These are phyloP conservation scores for Schizothorax lantsangensis DNA, from an alignment of 2,797 vertebrate species.

Conservation along the genomic window DNA sequence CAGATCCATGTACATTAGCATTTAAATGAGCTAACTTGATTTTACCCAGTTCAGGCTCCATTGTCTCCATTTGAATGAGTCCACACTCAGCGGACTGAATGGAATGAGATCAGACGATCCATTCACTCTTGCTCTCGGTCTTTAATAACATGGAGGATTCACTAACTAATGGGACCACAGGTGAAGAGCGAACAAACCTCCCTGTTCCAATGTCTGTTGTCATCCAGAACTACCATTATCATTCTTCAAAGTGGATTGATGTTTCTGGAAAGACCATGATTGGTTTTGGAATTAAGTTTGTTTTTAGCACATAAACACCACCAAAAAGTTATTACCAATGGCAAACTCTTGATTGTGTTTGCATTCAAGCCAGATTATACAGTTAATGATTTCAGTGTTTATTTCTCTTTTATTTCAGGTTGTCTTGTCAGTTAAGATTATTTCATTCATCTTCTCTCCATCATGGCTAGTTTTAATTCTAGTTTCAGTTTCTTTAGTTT, in stretches of 20 bases:
- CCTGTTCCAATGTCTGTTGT: constrained; percentile 38
- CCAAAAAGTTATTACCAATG: background rate
- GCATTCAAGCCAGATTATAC: background rate
- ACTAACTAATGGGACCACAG: constrained; percentile 47
- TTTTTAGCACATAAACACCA: background rate
- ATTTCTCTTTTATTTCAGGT: background rate
- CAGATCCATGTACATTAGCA: constrained; percentile 68
- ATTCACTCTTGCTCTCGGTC: constrained; percentile 40
- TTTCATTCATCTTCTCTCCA: background rate
- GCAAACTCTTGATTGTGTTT: background rate
- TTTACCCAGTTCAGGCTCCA: constrained; percentile 63
- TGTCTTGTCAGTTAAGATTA: background rate
- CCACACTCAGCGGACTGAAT: constrained; percentile 49
- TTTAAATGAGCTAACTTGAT: constrained; percentile 76
- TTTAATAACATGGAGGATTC: constrained; percentile 36
- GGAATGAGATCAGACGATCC: constrained; percentile 47
- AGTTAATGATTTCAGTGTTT: background rate
- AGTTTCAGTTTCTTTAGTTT: background rate
- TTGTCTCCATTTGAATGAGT: constrained; percentile 63
- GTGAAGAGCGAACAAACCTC: constrained; percentile 39
- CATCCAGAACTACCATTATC: constrained; percentile 30
- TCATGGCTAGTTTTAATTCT: background rate
- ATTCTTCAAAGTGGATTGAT: background rate
- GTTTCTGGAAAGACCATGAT: too few relatives aligned
- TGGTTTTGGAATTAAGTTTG: background rate